These are phyloP conservation scores for Falcaria lacertinaria DNA, from an alignment of 2,888 invertebrate species.

Conservation along the genomic window DNA sequence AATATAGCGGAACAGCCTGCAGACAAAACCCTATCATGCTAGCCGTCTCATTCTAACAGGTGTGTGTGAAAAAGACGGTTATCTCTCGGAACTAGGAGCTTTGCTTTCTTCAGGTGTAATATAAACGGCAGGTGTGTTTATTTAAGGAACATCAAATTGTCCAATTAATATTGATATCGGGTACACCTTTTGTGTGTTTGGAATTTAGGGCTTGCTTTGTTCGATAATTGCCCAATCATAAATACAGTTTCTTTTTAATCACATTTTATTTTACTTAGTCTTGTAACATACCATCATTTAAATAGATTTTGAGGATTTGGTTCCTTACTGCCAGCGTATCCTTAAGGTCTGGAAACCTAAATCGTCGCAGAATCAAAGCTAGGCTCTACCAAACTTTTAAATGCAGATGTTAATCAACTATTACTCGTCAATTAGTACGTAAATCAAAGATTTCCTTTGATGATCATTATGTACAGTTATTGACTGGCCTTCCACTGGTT, in stretches of 20 bases:
- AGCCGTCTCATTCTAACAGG: constrained; percentile 18
- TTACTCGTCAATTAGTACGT: too few relatives aligned
- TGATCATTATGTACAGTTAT: too few relatives aligned
- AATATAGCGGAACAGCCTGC: constrained; percentile 23
- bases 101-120: constrained; percentile 37
- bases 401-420: too few relatives aligned
- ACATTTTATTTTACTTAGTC: not conserved
- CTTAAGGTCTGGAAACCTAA: too few relatives aligned
- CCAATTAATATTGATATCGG: constrained; percentile 42
- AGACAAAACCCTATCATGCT: constrained; percentile 3
- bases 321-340: too few relatives aligned
- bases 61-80: constrained; percentile 18
- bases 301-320: too few relatives aligned
- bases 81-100: constrained; percentile 19
- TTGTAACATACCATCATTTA: too few relatives aligned
- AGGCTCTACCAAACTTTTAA: too few relatives aligned
- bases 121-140: constrained; percentile 55
- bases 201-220: constrained; percentile 18
- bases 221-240: constrained; percentile 27
- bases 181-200: constrained; percentile 28
- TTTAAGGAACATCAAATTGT: constrained; percentile 43
- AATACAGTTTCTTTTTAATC: not conserved
- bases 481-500: too few relatives aligned
- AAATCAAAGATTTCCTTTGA: too few relatives aligned
- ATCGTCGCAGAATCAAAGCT: too few relatives aligned